phyloP scores from a whole-genome alignment of 2,888 invertebrate genomes.

The Stenichneumon culpator region DNA sequence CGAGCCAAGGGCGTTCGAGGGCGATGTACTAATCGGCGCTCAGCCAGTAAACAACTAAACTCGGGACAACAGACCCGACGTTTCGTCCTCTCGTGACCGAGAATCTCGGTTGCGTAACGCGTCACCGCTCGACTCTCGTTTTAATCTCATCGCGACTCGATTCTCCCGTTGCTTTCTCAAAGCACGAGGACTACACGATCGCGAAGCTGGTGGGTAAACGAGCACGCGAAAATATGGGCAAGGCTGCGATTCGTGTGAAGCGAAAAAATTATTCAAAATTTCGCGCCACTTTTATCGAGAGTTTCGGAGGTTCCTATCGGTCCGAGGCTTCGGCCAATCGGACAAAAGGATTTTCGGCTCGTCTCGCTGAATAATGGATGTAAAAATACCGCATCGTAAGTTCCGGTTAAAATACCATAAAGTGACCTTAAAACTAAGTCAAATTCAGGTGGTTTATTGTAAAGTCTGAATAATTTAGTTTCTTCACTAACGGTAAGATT shows the following conservation, averaged over 20 bases:
- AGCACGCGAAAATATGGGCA: not conserved
- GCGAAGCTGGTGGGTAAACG: not conserved
- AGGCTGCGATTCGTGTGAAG: conserved; percentile 8
- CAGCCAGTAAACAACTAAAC: conserved; percentile 5
- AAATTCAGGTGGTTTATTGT: too few species aligned
- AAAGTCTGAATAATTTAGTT: too few species aligned
- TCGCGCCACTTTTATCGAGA: not conserved
- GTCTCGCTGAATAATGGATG: too few species aligned
- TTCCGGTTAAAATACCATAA: too few species aligned
- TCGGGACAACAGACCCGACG: conserved; percentile 10
- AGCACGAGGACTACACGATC: not conserved
- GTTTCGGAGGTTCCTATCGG: not conserved
- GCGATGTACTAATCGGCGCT: conserved; percentile 26
- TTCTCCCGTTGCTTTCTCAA: not conserved
- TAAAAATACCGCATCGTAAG: too few species aligned
- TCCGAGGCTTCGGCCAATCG: too few species aligned
- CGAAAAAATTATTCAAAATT: not conserved
- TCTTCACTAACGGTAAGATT: too few species aligned
- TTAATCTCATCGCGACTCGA: not conserved
- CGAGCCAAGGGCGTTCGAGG: conserved; percentile 47
- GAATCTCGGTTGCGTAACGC: conserved; percentile 19
- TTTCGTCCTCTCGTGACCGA: not conserved
- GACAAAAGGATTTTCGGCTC: too few species aligned
- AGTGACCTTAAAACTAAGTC: too few species aligned
- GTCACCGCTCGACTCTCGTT: conserved; percentile 8